Evolutionary conservation across 2,113 vertebrate species (phyloP).

Genomic region (Romanogobio albipinnatus): DNA sequence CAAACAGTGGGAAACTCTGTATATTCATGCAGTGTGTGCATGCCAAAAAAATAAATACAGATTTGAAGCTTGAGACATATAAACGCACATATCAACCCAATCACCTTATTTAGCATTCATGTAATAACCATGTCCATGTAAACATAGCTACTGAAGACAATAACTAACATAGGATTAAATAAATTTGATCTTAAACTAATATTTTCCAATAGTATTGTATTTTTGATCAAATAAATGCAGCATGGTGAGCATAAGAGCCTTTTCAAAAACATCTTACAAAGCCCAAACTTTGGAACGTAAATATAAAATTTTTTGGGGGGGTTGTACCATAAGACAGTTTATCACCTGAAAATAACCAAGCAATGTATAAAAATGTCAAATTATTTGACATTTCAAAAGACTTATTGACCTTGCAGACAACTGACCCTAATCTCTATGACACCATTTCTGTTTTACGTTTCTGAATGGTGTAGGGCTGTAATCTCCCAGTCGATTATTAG

Average conservation of each 20-base stretch:
- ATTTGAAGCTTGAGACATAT: no score
- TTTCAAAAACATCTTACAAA: background rate
- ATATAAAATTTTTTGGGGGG: background rate
- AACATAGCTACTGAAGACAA: background rate
- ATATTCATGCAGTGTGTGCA: no score
- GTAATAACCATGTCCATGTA: no score
- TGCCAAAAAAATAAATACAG: no score
- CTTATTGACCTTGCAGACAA: background rate
- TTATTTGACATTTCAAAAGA: background rate
- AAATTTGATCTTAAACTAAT: no score
- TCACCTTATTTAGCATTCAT: no score
- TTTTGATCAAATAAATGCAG: background rate
- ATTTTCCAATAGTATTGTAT: background rate
- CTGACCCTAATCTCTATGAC: background rate
- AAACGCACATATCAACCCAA: no score
- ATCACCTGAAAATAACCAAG: background rate
- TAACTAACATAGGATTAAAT: background rate
- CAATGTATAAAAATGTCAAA: background rate
- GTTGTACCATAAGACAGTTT: background rate
- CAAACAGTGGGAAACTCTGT: no score
- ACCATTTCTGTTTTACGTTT: background rate
- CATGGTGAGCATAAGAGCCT: background rate
- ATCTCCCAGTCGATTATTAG: no score
- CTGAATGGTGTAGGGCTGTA: no score
- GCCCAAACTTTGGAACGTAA: background rate